These are phyloP conservation scores for Phalacrocorax carbo DNA, from an alignment of 2,113 vertebrate genomes.

Conservation along the genomic window DNA sequence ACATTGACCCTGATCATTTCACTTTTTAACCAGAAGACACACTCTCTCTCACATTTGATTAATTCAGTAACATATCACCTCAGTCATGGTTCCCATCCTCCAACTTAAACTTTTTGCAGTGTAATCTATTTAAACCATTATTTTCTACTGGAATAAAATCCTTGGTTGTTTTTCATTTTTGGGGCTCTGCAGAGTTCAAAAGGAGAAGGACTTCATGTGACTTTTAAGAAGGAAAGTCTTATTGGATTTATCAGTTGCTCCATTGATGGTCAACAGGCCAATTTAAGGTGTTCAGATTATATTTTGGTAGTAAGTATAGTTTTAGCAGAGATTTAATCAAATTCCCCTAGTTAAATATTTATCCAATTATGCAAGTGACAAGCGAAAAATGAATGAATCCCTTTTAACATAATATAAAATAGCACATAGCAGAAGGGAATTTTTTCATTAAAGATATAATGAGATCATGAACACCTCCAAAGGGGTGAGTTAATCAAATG, in stretches of 20 bases:
- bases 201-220: not conserved
- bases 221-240: not conserved
- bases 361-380: constrained; percentile 49
- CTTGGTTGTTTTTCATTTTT: not conserved
- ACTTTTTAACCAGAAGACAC: not conserved
- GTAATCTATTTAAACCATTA: not conserved
- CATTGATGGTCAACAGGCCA: not conserved
- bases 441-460: constrained; percentile 46
- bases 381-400: constrained; percentile 40
- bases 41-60: not conserved
- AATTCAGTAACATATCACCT: not conserved
- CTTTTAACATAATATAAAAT: constrained; percentile 42
- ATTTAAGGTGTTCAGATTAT: not conserved
- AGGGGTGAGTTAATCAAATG: constrained; percentile 53
- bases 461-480: constrained; percentile 46
- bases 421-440: constrained; percentile 58
- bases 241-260: not conserved
- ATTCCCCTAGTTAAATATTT: constrained; percentile 42
- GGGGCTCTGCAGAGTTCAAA: not conserved
- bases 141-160: not conserved
- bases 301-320: not conserved
- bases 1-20: not conserved
- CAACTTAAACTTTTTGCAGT: not conserved
- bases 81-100: not conserved
- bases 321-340: constrained; percentile 39